A percentile compares a stretch with the other conserved stretches of the same genome.
These are phyloP conservation scores for Cephalopterus ornatus DNA, from an alignment of 2,113 vertebrate genomes.

Conservation along the genomic window DNA sequence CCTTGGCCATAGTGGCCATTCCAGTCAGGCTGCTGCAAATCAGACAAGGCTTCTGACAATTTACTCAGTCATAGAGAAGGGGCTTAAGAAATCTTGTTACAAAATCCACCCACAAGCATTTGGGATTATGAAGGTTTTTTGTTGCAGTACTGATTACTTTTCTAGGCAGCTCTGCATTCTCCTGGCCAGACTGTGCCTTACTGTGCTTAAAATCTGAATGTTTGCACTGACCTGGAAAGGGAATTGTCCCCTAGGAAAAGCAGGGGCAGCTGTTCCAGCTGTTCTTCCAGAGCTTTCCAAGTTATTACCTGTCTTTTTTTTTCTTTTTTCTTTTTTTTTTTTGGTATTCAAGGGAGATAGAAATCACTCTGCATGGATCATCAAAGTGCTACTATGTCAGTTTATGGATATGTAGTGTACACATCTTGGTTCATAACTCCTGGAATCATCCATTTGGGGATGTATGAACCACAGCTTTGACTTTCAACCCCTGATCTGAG, in stretches of 20 bases:
- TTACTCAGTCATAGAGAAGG: not conserved
- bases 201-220: not conserved
- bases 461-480: not conserved
- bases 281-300: not conserved
- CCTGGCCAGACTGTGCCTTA: not conserved
- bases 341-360: not conserved
- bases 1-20: not conserved
- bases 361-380: not conserved
- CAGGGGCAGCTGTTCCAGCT: not conserved
- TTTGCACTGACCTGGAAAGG: not conserved
- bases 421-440: not conserved
- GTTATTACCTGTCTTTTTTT: not conserved
- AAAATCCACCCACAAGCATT: not conserved
- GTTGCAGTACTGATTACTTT: not conserved
- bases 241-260: not conserved
- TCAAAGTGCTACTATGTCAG: not conserved
- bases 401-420: not conserved
- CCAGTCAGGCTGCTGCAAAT: not conserved
- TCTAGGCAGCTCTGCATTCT: not conserved
- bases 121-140: not conserved
- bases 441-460: not conserved
- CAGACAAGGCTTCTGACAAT: not conserved
- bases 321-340: not conserved
- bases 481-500: not conserved
- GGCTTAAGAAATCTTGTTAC: not conserved